Evolutionary conservation across 1,140 invertebrate species (phyloP), one percentile per base, ranked within the genome.

Genomic region (Cydia strobilella): DNA sequence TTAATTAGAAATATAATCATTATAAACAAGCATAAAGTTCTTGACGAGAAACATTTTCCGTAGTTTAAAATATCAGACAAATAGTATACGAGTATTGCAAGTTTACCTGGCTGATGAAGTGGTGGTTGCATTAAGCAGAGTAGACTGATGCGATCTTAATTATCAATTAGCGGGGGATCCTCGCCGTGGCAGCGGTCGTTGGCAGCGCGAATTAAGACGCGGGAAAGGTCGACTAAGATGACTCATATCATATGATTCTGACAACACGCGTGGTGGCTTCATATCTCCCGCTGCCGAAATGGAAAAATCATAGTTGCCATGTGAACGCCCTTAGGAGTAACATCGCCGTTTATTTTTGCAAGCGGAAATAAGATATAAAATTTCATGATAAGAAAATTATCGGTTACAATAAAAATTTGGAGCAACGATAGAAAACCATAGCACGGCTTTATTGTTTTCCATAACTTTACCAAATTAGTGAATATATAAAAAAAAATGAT

Each of bases 151-250:
- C 65, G 65, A 69, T 69, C 65, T 69, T 69, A 69, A 69, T 69
- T 69, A 69, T 69, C 10, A 76, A 45, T 39, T 69, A 54, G 74
- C 18, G 23, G 74, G 65, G 48, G 73, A 59, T 74, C 62, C 48
- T 39, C 71, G 51, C 51, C 27, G 42, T 20, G 42, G 72, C 77
- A 48, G 76, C 78, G 85, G 86, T 87, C 86, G 83, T 87, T 86
- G 84, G 84, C 85, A 81, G 80, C 77, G 87, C 85, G 80, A 90
- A 90, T 89, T 90, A 87, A 90, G 88, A 85, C 76, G 74, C 81
- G 69, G 80, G 76, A 88, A 89, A 89, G 88, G 85, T 88, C 86
- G 85, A 51, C 51, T 73, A 82, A 54, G 42, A 73, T 90, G 88
- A 89, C 74, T 90, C 87, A 90, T 63, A 42, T 90, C 87, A 90